These are phyloP conservation scores for Nemotelus pantherinus DNA, from an alignment of 2,888 invertebrate species.

Conservation along the genomic window DNA sequence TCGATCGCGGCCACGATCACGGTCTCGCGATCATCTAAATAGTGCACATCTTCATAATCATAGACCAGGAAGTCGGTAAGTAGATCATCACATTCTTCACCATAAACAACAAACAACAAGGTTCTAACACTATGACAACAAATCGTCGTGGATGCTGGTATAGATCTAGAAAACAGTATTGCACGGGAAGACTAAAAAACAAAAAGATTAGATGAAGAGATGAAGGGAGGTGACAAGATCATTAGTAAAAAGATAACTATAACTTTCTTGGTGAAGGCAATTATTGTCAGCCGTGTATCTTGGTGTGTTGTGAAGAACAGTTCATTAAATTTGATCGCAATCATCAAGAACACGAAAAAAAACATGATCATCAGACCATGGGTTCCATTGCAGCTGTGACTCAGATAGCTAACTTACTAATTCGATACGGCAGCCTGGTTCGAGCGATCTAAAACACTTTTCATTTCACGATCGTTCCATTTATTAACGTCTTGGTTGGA, in stretches of 20 bases:
- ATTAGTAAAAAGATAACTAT: neutral
- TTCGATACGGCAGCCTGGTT: neutral
- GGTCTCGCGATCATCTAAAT: conserved; percentile 74
- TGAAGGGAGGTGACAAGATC: neutral
- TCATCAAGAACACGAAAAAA: neutral
- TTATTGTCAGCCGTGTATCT: too few species aligned
- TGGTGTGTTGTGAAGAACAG: too few species aligned
- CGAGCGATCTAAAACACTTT: conserved; percentile 32
- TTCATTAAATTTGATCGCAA: too few species aligned
- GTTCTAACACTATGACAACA: conserved; percentile 42
- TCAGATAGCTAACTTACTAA: neutral
- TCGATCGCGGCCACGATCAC: conserved; percentile 79
- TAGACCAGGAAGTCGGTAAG: conserved; percentile 80
- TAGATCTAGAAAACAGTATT: too few species aligned
- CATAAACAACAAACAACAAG: conserved; percentile 42
- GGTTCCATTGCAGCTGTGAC: neutral
- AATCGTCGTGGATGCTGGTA: neutral
- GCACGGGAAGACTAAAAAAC: too few species aligned
- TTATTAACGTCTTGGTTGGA: too few species aligned
- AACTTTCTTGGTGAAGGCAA: too few species aligned
- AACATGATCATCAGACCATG: conserved; percentile 23
- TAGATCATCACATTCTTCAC: conserved; percentile 53
- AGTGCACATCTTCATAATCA: conserved; percentile 66
- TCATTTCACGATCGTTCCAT: conserved; percentile 45
- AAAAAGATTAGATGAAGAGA: neutral